A percentile compares a stretch with the other conserved stretches of the same genome.
phyloP scores from a whole-genome alignment of 2,113 vertebrate species.

The Tylochromis polylepis region DNA sequence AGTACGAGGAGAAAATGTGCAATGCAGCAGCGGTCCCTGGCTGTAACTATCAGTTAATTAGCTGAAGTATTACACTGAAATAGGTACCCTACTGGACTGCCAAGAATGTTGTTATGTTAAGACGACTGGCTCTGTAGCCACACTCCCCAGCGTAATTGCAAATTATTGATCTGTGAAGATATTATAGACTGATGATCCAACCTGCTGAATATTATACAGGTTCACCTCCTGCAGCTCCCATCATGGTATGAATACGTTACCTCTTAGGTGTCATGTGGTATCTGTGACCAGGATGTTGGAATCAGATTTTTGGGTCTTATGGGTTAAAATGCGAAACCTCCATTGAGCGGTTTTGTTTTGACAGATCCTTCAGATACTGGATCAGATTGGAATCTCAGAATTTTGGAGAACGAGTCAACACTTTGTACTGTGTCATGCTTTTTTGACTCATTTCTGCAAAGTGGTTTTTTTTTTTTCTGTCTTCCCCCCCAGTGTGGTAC shows the following conservation, averaged over 20 bases:
- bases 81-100: neutral
- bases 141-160: neutral
- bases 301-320: neutral
- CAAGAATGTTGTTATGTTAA: neutral
- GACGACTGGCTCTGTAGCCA: accelerated
- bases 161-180: neutral
- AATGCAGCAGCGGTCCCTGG: accelerated
- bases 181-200: neutral
- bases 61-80: neutral
- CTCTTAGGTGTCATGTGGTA: neutral
- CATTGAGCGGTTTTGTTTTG: neutral
- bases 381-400: neutral
- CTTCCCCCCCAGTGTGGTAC: accelerated
- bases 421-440: neutral
- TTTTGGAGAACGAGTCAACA: neutral
- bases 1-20: neutral
- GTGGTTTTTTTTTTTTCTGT: neutral
- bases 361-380: neutral
- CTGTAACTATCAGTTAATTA: neutral
- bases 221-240: no score
- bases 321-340: neutral
- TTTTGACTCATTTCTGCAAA: neutral
- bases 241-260: neutral
- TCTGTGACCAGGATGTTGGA: neutral
- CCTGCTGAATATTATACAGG: neutral